Evolutionary conservation across 2,888 invertebrate genomes (phyloP), one percentile per base, ranked within the genome.

Genomic region (Aporophyla nigra): DNA sequence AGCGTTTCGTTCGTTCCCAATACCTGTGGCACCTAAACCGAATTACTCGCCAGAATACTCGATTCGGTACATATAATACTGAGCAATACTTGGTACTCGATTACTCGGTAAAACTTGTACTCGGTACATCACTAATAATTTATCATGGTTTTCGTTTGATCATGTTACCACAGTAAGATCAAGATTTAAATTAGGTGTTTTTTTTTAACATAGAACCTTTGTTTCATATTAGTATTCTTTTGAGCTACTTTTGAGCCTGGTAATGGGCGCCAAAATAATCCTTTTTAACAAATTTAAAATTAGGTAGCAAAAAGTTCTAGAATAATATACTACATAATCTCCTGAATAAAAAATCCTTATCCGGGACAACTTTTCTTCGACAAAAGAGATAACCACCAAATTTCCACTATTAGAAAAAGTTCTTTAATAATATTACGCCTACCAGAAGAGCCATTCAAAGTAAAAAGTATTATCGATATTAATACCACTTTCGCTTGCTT

Each of bases 391-490:
- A 84, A 62, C 84, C 62, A 58, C 69, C 53, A 80, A 86, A 84
- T 73, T 78, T 83, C 72, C 46, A 81, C 70, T 72, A 81, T 83
- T 81, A 76, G 61, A 72, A 86, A 85, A 85, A 85, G 67, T 86
- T 76, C n/a, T 49, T 16, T 82, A 72, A 72, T 72, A 71, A 74
- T 71, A 63, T 68, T 72, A 71, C 63, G 73, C 76, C 70, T 73
- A 58, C 59, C 59, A 69, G 71, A 67, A 80, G 19, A 58, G 27
- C 71, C 71, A 70, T 77, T 65, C 53, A 56, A 87, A 85, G 75
- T 85, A 83, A 86, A 83, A 86, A 83, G 81, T 76, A 80, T 82
- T 72, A 78, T 79, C 82, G 85, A 83, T 88, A 89, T 90, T 87
- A 90, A 89, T 89, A 80, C 77, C 80, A 82, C 84, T 84, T 81